Evolutionary conservation across 2,888 invertebrate species (phyloP).

Genomic region (Rugalucina vietnamica): DNA sequence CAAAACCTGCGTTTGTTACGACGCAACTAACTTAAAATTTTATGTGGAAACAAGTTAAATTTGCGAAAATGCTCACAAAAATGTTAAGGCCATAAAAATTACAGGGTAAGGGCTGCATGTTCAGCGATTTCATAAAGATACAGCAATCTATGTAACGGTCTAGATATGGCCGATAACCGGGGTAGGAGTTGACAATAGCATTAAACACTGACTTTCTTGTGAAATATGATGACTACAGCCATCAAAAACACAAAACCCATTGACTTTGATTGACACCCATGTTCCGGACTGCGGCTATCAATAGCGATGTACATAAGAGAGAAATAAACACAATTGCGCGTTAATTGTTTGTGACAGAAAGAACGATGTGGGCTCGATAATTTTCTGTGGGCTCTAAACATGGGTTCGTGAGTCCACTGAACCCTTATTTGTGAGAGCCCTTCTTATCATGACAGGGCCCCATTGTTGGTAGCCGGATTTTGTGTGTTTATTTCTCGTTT

Average conservation of each 20-base stretch:
- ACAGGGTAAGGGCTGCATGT: slow-evolving; percentile 1
- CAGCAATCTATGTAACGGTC: slow-evolving; percentile 2
- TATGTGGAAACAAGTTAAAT: too few relatives aligned
- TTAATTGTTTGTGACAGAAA: slow-evolving; percentile 56
- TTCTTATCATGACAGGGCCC: not conserved
- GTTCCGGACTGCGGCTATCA: slow-evolving; percentile 43
- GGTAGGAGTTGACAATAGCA: not conserved
- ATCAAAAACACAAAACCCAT: slow-evolving; percentile 17
- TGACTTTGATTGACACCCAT: slow-evolving; percentile 48
- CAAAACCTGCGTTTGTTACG: too few relatives aligned
- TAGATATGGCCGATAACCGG: slow-evolving; percentile 3
- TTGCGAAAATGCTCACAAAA: not conserved
- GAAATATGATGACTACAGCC: slow-evolving; percentile 7
- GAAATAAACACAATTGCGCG: slow-evolving; percentile 36
- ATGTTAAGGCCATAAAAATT: not conserved
- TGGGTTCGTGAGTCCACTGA: slow-evolving; percentile 7
- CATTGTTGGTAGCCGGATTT: not conserved
- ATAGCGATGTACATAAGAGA: slow-evolving; percentile 37
- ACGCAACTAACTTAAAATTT: too few relatives aligned
- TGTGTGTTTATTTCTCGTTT: not conserved
- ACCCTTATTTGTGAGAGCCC: not conserved
- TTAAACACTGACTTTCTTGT: slow-evolving; percentile 13
- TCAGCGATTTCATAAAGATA: slow-evolving; percentile 1
- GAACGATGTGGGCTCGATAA: slow-evolving; percentile 8
- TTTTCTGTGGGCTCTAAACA: not conserved